Evolutionary conservation across 2,797 vertebrate genomes (phyloP).

Genomic region (Aplochiton taeniatus): DNA sequence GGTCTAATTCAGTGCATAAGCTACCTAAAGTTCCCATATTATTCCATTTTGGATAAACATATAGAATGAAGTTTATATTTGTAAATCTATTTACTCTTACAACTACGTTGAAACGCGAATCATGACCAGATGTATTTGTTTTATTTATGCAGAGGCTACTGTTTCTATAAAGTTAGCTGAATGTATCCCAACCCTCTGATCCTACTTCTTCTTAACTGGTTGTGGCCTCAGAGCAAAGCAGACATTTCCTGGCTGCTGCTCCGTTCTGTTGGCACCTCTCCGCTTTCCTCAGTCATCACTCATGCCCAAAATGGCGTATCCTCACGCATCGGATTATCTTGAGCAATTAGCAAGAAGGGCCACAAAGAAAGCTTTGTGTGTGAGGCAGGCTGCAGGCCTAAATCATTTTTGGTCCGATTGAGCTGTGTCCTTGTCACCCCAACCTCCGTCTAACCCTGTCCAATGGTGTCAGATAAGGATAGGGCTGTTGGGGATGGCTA

Average conservation of each 20-base stretch:
- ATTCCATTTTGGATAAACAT: too few species aligned
- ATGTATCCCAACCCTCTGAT: slow-evolving; percentile 20
- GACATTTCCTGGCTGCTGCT: slow-evolving; percentile 60
- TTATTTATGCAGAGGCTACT: too few species aligned
- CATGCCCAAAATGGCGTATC: slow-evolving; percentile 66
- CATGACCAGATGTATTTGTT: too few species aligned
- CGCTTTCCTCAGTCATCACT: slow-evolving; percentile 60
- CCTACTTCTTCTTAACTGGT: slow-evolving; percentile 42
- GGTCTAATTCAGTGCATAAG: too few species aligned
- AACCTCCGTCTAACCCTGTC: slow-evolving; percentile 7
- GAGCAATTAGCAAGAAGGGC: slow-evolving; percentile 56
- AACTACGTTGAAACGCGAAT: too few species aligned
- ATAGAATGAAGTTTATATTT: too few species aligned
- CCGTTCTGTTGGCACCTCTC: slow-evolving; percentile 59
- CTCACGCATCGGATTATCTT: slow-evolving; percentile 60
- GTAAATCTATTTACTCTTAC: too few species aligned
- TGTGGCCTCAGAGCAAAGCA: slow-evolving; percentile 46
- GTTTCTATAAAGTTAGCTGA: too few species aligned
- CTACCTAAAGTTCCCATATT: too few species aligned
- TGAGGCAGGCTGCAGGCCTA: slow-evolving; percentile 18
- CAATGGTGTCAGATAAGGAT: slow-evolving; percentile 11
- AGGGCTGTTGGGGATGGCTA: slow-evolving; percentile 4
- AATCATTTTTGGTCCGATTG: slow-evolving; percentile 26
- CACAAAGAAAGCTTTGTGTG: slow-evolving; percentile 44
- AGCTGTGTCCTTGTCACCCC: slow-evolving; percentile 31